Base-by-base conservation (phyloP, 2,113 vertebrate genomes). In the Leucosticte australis region DNA sequence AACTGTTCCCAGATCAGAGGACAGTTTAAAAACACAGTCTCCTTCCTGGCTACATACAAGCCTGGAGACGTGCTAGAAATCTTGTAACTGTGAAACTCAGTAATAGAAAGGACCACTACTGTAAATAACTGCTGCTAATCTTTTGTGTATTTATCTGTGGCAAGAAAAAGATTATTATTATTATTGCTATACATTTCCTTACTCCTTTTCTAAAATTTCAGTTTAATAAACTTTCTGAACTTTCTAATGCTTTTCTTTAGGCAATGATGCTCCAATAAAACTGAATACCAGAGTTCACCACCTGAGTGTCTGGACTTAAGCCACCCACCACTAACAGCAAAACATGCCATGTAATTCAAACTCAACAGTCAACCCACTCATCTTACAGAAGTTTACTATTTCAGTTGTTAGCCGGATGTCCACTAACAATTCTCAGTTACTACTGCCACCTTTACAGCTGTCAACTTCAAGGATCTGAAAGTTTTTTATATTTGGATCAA, bases 1-100 rank as follows among this genome's bases (percentile, higher is more conserved):
- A 97, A 98, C 92, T 98, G 97, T 96, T 95, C 95, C 89, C 87
- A 69, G 80, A 78, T 71, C 21, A 2, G 64, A 75, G 59, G 47
- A 87, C 26, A 85, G 74, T 81, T 89, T 76, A 65, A 91, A 94
- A 96, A 68, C 77, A 90, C 50, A 74, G 68, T 68, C 80, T 89
- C 55, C 35, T 83, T 79, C 47, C 23, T 26, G 2, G 53, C 68
- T 75, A 52, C 68, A 49, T 17, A 28, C 5, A 79, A 84, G 41
- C 46, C 56, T 49, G 11, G 31, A 88, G 71, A 37, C 7, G 19
- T 33, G 28, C 67, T 35, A 90, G 56, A 83, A 90, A 94, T 41
- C 52, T 11, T 75, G 4, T 14, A 56, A 55, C 27, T 81, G 28
- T 27, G 70, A 74, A 94, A 77, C 22, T 56, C 52, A 70, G 30